phyloP scores from a whole-genome alignment of 2,888 invertebrate species.

The Caenorhabditis macrosperma region DNA sequence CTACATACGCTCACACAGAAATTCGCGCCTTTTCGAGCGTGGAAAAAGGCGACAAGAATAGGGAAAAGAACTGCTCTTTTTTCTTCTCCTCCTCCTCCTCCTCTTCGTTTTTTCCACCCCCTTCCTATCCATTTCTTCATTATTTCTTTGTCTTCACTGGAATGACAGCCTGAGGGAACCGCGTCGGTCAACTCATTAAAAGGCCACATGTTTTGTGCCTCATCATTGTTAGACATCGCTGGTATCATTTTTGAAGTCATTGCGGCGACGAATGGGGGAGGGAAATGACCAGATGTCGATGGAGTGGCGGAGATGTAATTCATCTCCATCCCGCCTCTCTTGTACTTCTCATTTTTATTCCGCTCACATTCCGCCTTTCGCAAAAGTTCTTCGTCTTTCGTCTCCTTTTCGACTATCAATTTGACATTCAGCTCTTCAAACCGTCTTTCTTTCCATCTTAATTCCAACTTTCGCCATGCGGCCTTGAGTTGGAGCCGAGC shows the following conservation, averaged over 20 bases:
- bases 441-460: conserved; percentile 23
- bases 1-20: conserved; percentile 26
- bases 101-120: background rate
- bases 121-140: conserved; percentile 11
- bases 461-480: conserved; percentile 38
- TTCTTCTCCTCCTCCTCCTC: background rate
- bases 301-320: conserved; percentile 31
- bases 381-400: conserved; percentile 7
- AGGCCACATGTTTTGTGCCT: conserved; percentile 33
- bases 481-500: conserved; percentile 34
- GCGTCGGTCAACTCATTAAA: conserved; percentile 38
- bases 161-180: background rate
- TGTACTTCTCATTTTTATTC: conserved; percentile 57
- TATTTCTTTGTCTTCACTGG: background rate
- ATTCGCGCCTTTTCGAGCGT: conserved; percentile 41
- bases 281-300: conserved; percentile 51
- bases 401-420: background rate
- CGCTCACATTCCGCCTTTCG: conserved; percentile 18
- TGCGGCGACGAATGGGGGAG: background rate
- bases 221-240: conserved; percentile 32
- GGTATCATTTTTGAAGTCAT: conserved; percentile 14
- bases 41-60: conserved; percentile 25
- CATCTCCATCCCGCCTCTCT: conserved; percentile 44
- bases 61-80: conserved; percentile 23
- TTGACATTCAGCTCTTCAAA: conserved; percentile 46